Base-by-base conservation (phyloP, 2,113 vertebrate species). In the Psilopsiagon aymara region DNA sequence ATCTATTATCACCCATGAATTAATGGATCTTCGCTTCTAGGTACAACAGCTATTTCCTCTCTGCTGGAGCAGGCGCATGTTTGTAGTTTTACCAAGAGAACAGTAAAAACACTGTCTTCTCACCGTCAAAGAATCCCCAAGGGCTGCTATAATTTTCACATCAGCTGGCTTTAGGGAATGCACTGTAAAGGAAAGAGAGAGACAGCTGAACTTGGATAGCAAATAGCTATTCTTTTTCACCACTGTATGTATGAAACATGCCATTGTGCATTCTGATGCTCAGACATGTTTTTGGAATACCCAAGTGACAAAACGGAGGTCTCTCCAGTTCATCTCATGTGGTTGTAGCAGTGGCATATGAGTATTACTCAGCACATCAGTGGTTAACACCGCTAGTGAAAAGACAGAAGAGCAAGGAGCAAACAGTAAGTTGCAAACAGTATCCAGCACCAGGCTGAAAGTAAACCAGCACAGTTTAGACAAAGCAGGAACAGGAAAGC, bases 81-180 rank as follows among this genome's bases (percentile, higher is more conserved):
- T 88, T 82, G 39, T 31, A 89, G 57, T 78, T 95, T 81, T 66
- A 90, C 39, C 35, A 74, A 67, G 28, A 68, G 82, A 89, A 83
- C 20, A 86, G 67, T 88, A 35, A 9, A 96, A 94, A 33, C 55
- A 75, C 31, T 7, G 10, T 51, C 43, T 89, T 78, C 98, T 98
- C 96, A 99, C 99, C 8, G 99, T 99, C 51, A 99, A 68, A 69
- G 99, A 99, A 94, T 99, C 99, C 37, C 99, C 99, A 23, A 99
- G 86, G 24, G 99, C 98, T 59, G 98, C 99, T 94, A 99, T 97
- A 57, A 99, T 96, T 88, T 96, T 98, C 85, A 99, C 95, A 66
- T 99, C 99, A 82, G 97, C 99, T 51, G 99, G 99, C 94, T 98
- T 98, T 91, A 99, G 97, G 49, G 95, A 90, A 86, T 99, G 98